A percentile compares a stretch with the other conserved stretches of the same genome.
Conservation (phyloP, 2,797 vertebrate genomes). For the Phrynocephalus forsythii region DNA sequence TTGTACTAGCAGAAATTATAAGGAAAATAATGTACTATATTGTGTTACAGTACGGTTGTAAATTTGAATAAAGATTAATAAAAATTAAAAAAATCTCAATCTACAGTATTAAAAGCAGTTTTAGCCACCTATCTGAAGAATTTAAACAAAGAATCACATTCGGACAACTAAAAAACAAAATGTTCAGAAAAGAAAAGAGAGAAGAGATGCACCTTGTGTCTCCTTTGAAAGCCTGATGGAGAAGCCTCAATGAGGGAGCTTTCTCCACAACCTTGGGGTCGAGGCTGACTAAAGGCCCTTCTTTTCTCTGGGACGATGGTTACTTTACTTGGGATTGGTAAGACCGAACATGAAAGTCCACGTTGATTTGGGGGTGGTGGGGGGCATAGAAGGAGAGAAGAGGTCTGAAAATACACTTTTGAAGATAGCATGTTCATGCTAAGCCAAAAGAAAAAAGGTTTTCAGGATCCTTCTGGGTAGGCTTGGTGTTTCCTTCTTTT, state of each 20-base stretch:
- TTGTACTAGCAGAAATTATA: no score
- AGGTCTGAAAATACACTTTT: background rate
- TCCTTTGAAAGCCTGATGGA: background rate
- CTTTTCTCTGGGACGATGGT: background rate
- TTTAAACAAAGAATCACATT: background rate
- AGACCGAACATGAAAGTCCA: background rate
- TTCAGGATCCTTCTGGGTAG: background rate
- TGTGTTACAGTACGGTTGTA: no score
- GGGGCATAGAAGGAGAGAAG: background rate
- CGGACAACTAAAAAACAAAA: background rate
- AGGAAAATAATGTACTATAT: no score
- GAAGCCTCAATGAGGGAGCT: background rate
- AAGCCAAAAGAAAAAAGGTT: background rate
- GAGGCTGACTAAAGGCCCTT: background rate
- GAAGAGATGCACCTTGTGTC: background rate
- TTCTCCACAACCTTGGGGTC: background rate
- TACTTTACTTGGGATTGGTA: background rate
- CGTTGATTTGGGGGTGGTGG: background rate
- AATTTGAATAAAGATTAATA: no score
- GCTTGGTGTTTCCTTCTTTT: background rate
- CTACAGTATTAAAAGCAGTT: background rate
- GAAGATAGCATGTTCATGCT: background rate
- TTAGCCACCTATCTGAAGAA: background rate
- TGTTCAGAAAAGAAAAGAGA: background rate
- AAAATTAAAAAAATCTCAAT: no score